A percentile compares a stretch with the other conserved stretches of the same genome.
Evolutionary conservation across 1,140 invertebrate genomes (phyloP).

Genomic region (Caenorhabditis tropicalis): DNA sequence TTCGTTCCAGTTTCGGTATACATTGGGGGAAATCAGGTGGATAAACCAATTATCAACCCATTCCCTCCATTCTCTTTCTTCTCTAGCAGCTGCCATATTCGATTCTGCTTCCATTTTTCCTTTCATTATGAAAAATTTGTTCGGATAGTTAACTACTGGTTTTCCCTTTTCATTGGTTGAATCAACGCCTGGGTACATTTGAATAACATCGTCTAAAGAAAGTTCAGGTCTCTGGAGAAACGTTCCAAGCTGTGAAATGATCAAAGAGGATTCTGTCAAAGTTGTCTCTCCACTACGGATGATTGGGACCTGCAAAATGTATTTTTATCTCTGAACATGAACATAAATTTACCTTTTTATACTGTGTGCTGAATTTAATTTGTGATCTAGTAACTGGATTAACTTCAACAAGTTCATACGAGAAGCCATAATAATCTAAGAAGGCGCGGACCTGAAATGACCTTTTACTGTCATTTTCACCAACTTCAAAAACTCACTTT

Average conservation of each 20-base stretch:
- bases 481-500: slow-evolving; percentile 76
- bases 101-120: slow-evolving; percentile 71
- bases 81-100: slow-evolving; percentile 75
- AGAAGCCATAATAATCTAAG: slow-evolving; percentile 90
- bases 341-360: slow-evolving; percentile 81
- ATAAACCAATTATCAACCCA: slow-evolving; percentile 85
- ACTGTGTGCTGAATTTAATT: slow-evolving; percentile 86
- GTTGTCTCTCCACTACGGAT: slow-evolving; percentile 76
- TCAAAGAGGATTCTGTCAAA: slow-evolving; percentile 90
- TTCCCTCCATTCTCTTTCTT: slow-evolving; percentile 90
- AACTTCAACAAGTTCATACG: slow-evolving; percentile 95
- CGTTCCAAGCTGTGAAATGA: slow-evolving; percentile 86
- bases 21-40: slow-evolving; percentile 90
- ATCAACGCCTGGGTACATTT: slow-evolving; percentile 82
- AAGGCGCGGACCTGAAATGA: slow-evolving; percentile 80
- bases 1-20: slow-evolving; percentile 86
- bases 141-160: slow-evolving; percentile 79
- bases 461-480: not conserved
- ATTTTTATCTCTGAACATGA: not conserved
- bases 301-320: slow-evolving; percentile 63
- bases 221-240: slow-evolving; percentile 78
- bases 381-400: slow-evolving; percentile 88
- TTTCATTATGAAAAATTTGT: slow-evolving; percentile 94
- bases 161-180: slow-evolving; percentile 72
- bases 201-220: slow-evolving; percentile 79